Evolutionary conservation across 2,797 vertebrate species (phyloP).

Genomic region (Phyllotis vaccarum): DNA sequence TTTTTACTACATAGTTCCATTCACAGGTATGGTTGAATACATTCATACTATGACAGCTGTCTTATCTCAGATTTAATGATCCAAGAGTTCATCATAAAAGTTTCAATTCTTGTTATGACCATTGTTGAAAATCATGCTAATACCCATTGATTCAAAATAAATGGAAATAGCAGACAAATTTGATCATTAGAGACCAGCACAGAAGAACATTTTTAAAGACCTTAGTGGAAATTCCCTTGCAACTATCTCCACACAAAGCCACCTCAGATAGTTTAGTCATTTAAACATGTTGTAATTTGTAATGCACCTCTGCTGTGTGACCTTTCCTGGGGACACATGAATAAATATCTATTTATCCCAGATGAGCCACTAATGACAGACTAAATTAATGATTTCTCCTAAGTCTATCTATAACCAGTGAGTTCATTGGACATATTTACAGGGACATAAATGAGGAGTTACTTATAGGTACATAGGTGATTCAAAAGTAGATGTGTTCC

Average conservation of each 20-base stretch:
- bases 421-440: background rate
- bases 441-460: background rate
- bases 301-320: background rate
- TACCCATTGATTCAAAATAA: background rate
- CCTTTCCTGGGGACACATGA: background rate
- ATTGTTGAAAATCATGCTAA: background rate
- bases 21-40: accelerated
- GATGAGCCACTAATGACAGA: background rate
- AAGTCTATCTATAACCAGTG: background rate
- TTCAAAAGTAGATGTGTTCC: background rate
- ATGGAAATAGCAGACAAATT: background rate
- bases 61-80: background rate
- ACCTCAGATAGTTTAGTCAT: background rate
- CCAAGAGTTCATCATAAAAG: background rate
- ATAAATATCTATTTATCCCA: background rate
- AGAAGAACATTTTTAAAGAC: background rate
- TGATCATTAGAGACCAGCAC: background rate
- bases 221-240: background rate
- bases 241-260: background rate
- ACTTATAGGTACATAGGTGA: background rate
- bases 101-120: background rate
- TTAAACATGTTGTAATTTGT: background rate
- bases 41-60: background rate
- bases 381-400: background rate
- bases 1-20: accelerated